Conservation (phyloP, 2,113 vertebrate species). For the Phaetusa simplex region DNA sequence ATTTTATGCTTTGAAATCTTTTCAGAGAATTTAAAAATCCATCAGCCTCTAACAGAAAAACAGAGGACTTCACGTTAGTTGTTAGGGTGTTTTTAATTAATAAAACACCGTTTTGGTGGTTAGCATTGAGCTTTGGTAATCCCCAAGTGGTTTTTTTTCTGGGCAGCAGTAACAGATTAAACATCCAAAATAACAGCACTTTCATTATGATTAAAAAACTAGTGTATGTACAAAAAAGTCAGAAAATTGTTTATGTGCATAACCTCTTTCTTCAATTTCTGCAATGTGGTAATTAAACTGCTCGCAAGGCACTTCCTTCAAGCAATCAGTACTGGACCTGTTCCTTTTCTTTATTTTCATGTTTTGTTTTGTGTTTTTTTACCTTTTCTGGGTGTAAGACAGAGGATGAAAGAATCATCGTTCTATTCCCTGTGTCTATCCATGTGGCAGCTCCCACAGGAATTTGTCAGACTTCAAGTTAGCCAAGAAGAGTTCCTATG, state of each 20-base stretch:
- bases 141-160: not conserved
- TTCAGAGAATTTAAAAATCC: not conserved
- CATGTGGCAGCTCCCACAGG: conserved; percentile 95
- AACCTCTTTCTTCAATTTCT: not conserved
- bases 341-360: not conserved
- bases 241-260: not conserved
- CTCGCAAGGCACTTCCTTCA: not conserved
- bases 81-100: not conserved
- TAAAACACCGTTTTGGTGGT: not conserved
- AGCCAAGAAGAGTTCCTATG: conserved; percentile 94
- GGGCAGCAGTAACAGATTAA: not conserved
- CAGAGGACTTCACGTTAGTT: not conserved
- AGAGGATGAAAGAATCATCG: conserved; percentile 91
- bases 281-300: not conserved
- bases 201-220: not conserved
- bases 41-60: not conserved
- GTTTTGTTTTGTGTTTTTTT: not conserved
- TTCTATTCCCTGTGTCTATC: conserved; percentile 94
- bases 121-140: not conserved
- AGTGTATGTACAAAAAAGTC: not conserved
- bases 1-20: not conserved
- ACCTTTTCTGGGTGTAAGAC: conserved; percentile 74
- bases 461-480: conserved; percentile 93
- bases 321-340: not conserved
- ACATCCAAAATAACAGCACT: not conserved